Base-by-base conservation (phyloP, 2,888 invertebrate genomes). In the Scaptomyza parva region DNA sequence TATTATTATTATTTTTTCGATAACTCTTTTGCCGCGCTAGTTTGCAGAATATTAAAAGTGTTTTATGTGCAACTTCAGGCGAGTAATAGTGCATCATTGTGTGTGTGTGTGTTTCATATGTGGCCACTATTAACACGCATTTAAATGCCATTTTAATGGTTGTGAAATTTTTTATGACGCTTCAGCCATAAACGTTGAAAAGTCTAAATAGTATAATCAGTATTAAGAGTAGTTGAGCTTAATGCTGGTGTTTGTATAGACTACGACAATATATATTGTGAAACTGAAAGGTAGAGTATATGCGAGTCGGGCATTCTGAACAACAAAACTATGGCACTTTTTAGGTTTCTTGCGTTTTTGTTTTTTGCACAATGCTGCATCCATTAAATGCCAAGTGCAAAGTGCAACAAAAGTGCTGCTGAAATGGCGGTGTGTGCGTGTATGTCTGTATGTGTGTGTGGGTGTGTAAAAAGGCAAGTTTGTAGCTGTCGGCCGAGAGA, bases 301-400 rank as follows among this genome's bases (percentile, higher is more conserved):
- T 30, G 0, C 1, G 5, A n/a, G 47, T 37, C 18, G 6, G 9
- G 9, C 18, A 30, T 3, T 3, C 9, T 6, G 6, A 9, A 30
- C 18, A 7, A 20, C n/a, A 17, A 9, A 20, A 18, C n/a, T 30
- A 18, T 30, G 47, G n/a, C 18, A 6, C 9, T 47, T n/a, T 45
- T 22, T 9, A n/a, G 7, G 8, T 41, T 20, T 39, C 14, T 3
- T n/a, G n/a, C 17, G 2, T 14, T 8, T 14, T 39, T 9, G 7
- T 20, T 20, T 11, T 17, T 26, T 55, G 37, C 57, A 58, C 66
- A 74, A 62, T 76, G 60, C 63, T 35, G 62, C 68, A 71, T 65
- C 79, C 77, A 79, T 78, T 78, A 78, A 79, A 79, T 64, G 77
- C 66, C 80, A 78, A 78, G 77, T 78, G 77, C 76, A 79, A 79